Conservation (phyloP, 2,113 vertebrate genomes). For the Benitochromis conjunctus region DNA sequence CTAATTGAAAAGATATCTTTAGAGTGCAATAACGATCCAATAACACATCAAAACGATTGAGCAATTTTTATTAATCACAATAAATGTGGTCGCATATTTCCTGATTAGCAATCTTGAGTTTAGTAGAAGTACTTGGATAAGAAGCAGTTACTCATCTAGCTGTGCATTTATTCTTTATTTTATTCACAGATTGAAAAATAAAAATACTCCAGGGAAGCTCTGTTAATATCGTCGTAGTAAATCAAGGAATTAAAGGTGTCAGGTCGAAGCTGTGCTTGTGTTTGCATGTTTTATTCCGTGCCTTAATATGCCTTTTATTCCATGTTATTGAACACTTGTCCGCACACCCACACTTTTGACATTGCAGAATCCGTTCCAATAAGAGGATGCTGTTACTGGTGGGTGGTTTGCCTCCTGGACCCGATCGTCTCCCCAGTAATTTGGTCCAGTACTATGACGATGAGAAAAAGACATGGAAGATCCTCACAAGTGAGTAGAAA, state of each 20-base stretch:
- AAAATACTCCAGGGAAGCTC: neutral
- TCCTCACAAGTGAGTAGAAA: constrained; percentile 94
- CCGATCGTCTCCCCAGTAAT: constrained; percentile 98
- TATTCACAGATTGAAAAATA: neutral
- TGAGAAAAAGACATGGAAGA: constrained; percentile 99
- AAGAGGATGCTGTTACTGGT: constrained; percentile 97
- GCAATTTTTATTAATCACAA: constrained; percentile 25
- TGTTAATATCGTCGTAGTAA: neutral
- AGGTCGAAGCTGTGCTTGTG: neutral
- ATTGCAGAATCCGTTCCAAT: constrained; percentile 97
- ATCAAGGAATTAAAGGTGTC: neutral
- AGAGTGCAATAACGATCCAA: constrained; percentile 44
- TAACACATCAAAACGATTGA: constrained; percentile 22
- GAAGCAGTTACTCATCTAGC: neutral
- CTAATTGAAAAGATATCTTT: constrained; percentile 59
- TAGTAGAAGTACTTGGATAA: neutral
- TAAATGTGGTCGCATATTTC: neutral
- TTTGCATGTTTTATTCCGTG: neutral
- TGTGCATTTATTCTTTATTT: neutral
- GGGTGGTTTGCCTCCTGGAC: constrained; percentile 96
- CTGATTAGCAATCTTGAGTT: neutral
- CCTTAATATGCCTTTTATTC: constrained; percentile 19
- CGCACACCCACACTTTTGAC: constrained; percentile 37
- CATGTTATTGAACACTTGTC: constrained; percentile 27
- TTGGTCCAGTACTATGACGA: constrained; percentile 99